Percentiles rank a stretch among this genome's conserved stretches.
Conservation (phyloP, 2,797 vertebrate species). For the Platalea minor region DNA sequence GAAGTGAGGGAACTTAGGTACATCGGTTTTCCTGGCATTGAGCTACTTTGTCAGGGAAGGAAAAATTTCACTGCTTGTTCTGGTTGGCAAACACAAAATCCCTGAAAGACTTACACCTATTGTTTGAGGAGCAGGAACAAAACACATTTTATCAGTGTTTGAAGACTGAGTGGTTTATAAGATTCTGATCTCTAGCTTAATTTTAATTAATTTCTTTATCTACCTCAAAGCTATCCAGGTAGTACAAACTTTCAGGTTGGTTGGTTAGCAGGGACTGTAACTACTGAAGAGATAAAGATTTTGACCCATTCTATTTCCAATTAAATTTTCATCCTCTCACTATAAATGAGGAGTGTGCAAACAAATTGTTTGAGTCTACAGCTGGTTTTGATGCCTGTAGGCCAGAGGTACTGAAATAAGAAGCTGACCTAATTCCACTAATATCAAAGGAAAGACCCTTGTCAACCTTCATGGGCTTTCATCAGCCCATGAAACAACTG, state of each 20-base stretch:
- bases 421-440: not conserved
- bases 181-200: slow-evolving; percentile 13
- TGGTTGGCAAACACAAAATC: not conserved
- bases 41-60: not conserved
- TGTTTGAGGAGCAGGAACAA: slow-evolving; percentile 12
- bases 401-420: not conserved
- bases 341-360: not conserved
- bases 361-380: not conserved
- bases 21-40: not conserved
- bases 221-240: not conserved
- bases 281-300: not conserved
- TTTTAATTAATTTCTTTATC: slow-evolving; percentile 48
- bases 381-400: not conserved
- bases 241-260: not conserved
- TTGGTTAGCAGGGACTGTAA: not conserved
- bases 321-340: not conserved
- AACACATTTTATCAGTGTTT: not conserved
- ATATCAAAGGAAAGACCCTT: not conserved
- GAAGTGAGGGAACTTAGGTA: not conserved
- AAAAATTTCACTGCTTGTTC: not conserved
- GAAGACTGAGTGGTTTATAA: not conserved
- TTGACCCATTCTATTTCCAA: not conserved
- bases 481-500: not conserved
- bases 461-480: not conserved
- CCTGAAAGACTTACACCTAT: not conserved